phyloP scores from a whole-genome alignment of 1,140 invertebrate species.

The Pseudomyrmex sp. region DNA sequence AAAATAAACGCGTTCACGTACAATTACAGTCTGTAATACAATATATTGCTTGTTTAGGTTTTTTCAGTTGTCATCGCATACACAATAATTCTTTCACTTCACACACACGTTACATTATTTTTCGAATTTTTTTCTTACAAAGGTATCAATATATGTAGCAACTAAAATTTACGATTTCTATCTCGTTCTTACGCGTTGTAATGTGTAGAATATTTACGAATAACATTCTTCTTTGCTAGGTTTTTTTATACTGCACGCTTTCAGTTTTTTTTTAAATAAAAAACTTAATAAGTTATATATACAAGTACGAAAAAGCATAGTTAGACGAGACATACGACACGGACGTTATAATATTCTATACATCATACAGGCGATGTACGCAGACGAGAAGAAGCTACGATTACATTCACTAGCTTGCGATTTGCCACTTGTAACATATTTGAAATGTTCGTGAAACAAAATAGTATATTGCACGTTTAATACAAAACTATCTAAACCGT shows the following conservation, averaged over 20 bases:
- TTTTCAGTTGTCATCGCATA: too few species aligned
- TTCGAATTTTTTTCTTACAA: slow-evolving; percentile 39
- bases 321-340: background rate
- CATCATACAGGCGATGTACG: background rate
- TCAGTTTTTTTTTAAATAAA: slow-evolving; percentile 6
- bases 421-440: slow-evolving; percentile 16
- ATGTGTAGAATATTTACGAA: slow-evolving; percentile 5
- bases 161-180: background rate
- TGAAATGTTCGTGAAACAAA: background rate
- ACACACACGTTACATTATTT: slow-evolving; percentile 23
- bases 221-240: background rate
- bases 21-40: slow-evolving; percentile 18
- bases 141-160: too few species aligned
- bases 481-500: slow-evolving; percentile 10
- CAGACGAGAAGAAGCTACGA: background rate
- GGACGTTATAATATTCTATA: slow-evolving; percentile 21
- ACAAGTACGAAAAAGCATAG: slow-evolving; percentile 40
- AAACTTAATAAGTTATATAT: slow-evolving; percentile 32
- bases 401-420: slow-evolving; percentile 20
- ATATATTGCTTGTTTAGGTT: slow-evolving; percentile 4
- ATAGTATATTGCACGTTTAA: background rate
- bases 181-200: slow-evolving; percentile 1
- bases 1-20: slow-evolving; percentile 1
- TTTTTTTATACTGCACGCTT: slow-evolving; percentile 2
- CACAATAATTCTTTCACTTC: too few species aligned